phyloP scores from a whole-genome alignment of 2,888 invertebrate genomes.

The Blastobasis lacticolella region DNA sequence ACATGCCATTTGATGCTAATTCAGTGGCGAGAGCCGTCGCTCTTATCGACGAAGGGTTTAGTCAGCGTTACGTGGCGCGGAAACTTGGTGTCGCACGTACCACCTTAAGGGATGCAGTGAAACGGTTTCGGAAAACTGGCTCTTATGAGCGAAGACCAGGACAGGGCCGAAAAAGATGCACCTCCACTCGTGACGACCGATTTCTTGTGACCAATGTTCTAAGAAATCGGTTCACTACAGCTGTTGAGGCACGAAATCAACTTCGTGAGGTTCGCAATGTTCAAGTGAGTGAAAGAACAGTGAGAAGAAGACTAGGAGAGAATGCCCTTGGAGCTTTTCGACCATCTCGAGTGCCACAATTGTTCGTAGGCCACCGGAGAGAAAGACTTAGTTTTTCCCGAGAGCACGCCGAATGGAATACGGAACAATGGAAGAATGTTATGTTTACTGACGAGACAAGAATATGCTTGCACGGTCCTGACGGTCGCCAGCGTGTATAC shows the following conservation, averaged over 20 bases:
- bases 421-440: neutral
- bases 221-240: neutral
- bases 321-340: neutral
- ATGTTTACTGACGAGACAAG: neutral
- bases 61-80: slow-evolving; percentile 2
- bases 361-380: neutral
- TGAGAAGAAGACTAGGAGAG: neutral
- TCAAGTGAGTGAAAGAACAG: neutral
- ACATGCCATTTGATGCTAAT: slow-evolving; percentile 1
- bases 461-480: neutral
- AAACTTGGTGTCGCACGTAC: slow-evolving; percentile 5
- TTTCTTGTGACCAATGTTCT: neutral
- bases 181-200: slow-evolving; percentile 1
- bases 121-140: slow-evolving; percentile 6
- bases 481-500: neutral
- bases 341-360: neutral
- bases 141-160: slow-evolving; percentile 6
- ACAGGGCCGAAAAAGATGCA: slow-evolving; percentile 5
- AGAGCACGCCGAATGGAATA: neutral
- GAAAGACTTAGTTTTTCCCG: neutral
- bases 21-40: slow-evolving; percentile 2
- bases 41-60: slow-evolving; percentile 1
- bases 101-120: slow-evolving; percentile 5
- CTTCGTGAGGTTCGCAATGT: neutral
- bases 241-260: neutral